A percentile compares a stretch with the other conserved stretches of the same genome.
phyloP scores from a whole-genome alignment of 2,888 invertebrate genomes.

The Gisinianus flammeolus region DNA sequence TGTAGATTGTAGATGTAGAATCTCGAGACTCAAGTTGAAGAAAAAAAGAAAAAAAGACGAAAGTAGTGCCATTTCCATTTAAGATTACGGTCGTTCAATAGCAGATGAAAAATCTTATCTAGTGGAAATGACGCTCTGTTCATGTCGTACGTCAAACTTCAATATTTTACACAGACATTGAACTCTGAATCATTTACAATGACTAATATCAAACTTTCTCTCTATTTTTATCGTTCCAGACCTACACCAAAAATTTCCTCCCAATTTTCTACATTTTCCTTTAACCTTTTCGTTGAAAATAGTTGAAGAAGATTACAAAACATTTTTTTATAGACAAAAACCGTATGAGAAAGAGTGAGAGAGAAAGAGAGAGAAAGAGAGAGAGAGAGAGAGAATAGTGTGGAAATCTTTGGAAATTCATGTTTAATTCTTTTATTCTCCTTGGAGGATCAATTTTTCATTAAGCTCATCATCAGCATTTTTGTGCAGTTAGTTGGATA shows the following conservation, averaged over 20 bases:
- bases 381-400: not conserved
- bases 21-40: no score
- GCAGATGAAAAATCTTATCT: constrained; percentile 2
- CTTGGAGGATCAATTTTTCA: no score
- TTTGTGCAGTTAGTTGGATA: no score
- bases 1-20: not conserved
- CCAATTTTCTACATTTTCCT: not conserved
- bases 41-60: not conserved
- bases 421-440: no score
- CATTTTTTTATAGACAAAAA: not conserved
- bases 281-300: not conserved
- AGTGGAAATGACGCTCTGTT: not conserved
- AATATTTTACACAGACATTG: constrained; percentile 6
- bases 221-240: not conserved
- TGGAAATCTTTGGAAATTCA: no score
- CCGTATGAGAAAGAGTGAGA: not conserved
- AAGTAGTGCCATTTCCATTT: not conserved
- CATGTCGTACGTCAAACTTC: not conserved
- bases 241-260: not conserved
- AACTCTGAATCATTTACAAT: not conserved
- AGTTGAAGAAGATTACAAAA: not conserved
- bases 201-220: not conserved
- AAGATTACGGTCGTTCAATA: not conserved
- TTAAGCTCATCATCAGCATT: no score
- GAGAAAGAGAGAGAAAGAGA: not conserved